Evolutionary conservation across 92 coral and sea anemone species (phyloP).

Genomic region (Epizoanthus scotinus): DNA sequence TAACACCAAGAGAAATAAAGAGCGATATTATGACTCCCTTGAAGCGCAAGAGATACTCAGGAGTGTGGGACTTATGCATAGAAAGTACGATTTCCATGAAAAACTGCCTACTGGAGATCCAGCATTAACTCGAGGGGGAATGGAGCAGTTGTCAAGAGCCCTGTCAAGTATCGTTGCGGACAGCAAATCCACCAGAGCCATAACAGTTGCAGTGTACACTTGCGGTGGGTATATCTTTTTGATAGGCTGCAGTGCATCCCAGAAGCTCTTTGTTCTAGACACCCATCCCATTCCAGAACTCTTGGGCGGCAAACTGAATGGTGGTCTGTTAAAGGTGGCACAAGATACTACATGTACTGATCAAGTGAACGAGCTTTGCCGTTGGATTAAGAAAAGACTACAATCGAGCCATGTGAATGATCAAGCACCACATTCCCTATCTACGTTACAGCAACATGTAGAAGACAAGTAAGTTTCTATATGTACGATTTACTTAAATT

Average conservation of each 20-base stretch:
- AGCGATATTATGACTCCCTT: neutral
- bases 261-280: slow-evolving; percentile 43
- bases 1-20: neutral
- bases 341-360: slow-evolving; percentile 9
- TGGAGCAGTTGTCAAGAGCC: neutral
- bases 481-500: neutral
- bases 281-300: slow-evolving; percentile 26
- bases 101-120: neutral
- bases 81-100: neutral
- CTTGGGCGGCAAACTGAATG: slow-evolving; percentile 22
- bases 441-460: neutral
- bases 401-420: neutral
- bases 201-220: slow-evolving; percentile 41
- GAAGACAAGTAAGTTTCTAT: neutral
- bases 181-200: neutral
- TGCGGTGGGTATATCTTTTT: slow-evolving; percentile 38
- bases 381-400: slow-evolving; percentile 38
- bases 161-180: neutral
- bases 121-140: neutral
- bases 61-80: neutral
- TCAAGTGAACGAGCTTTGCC: slow-evolving; percentile 29
- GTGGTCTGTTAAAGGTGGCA: slow-evolving; percentile 37
- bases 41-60: slow-evolving; percentile 6
- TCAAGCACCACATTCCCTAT: slow-evolving; percentile 14
- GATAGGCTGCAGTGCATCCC: slow-evolving; percentile 18